phyloP scores from a whole-genome alignment of 53 echinoderm and acorn worm genomes.

The Echinometra lucunter region DNA sequence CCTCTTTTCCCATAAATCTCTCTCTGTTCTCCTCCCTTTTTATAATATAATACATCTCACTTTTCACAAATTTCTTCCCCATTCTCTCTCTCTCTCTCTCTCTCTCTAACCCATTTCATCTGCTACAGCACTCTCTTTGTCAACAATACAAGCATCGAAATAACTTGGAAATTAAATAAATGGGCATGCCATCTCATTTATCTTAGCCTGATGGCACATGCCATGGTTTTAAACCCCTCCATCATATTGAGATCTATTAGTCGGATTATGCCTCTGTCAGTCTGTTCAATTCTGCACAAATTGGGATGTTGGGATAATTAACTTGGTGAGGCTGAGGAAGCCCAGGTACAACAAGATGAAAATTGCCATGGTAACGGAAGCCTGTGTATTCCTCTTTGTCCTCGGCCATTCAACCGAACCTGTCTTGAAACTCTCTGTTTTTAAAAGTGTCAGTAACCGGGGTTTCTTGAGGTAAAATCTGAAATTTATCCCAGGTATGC shows the following conservation, averaged over 20 bases:
- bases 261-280: conserved; percentile 7
- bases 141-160: conserved; percentile 45
- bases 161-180: background rate
- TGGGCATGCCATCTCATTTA: conserved; percentile 37
- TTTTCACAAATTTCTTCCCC: background rate
- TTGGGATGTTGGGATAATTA: conserved; percentile 55
- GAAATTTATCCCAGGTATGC: background rate
- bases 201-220: conserved; percentile 40
- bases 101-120: background rate
- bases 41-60: background rate
- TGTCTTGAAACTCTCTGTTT: background rate
- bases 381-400: conserved; percentile 24
- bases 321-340: conserved; percentile 12
- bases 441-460: background rate
- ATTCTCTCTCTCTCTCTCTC: conserved; percentile 7
- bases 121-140: background rate
- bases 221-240: background rate
- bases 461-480: background rate
- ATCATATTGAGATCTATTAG: conserved; percentile 45
- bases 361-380: conserved; percentile 57
- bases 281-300: conserved; percentile 43
- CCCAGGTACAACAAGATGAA: background rate
- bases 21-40: background rate
- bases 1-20: background rate
- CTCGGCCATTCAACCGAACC: conserved; percentile 52